Evolutionary conservation across 2,113 vertebrate genomes (phyloP), one percentile per base, ranked within the genome.

Genomic region (Cynocephalus volans): DNA sequence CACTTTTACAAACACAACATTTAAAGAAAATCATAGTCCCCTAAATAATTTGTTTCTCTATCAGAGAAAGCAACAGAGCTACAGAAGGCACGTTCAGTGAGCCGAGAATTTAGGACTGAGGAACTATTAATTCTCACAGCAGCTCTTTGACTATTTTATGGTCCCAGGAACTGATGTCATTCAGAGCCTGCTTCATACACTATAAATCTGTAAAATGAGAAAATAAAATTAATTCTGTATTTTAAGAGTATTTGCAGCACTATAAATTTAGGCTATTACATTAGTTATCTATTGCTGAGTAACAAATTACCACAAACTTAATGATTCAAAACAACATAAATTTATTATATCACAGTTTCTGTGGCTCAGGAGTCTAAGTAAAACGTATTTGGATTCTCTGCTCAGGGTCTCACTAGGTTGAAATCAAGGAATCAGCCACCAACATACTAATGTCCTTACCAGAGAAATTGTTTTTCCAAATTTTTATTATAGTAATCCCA

Each of bases 31-130:
- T 50, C 33, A 65, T 28, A 41, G 79, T 88, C 17, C 60, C 48
- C 69, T 97, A 92, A 94, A 93, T 91, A 96, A 97, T 95, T 91
- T 98, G 92, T 92, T 97, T 94, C 88, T 96, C 79, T 96, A 67
- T 97, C 85, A 94, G 96, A 62, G 31, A 70, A 97, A 31, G 77
- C 89, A 92, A 28, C 17, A 72, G 91, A 87, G 73, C 73, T 95
- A 64, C 85, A 98, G 95, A 97, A 80, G 82, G 67, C 26, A 13
- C 87, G 81, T 60, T 94, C 90, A 95, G 83, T 92, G 95, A 97
- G 95, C 96, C 1, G 28, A 93, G 67, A 94, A 81, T 45, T 83
- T 56, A 50, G 67, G 52, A 31, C 60, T n/a, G 5, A 91, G 69
- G 90, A 95, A 50, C 82, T 75, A 79, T 94, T 97, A 85, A 96